Evolutionary conservation across 2,888 invertebrate species (phyloP).

Genomic region (Hartigia nigra): DNA sequence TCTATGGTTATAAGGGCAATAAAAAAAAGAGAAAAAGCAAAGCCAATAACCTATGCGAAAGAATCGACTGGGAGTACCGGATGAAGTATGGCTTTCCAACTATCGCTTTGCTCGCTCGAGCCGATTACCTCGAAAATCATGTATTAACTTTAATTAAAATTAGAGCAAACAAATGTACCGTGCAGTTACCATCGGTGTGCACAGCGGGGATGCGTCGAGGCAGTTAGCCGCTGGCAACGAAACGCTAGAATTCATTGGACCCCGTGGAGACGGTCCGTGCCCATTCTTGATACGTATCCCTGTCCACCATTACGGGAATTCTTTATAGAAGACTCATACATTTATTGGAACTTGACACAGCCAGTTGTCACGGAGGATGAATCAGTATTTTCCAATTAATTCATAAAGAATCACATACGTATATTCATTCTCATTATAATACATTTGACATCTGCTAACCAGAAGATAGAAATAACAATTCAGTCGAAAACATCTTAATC

Average conservation of each 20-base stretch:
- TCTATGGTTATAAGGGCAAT: background rate
- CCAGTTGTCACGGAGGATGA: background rate
- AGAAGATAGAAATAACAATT: background rate
- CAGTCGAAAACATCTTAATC: background rate
- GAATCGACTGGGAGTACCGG: background rate
- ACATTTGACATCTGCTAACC: background rate
- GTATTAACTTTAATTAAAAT: conserved; percentile 57
- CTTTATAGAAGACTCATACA: conserved; percentile 27
- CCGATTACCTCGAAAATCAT: conserved; percentile 44
- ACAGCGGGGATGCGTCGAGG: conserved; percentile 50
- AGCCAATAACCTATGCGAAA: background rate
- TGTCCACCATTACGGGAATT: conserved; percentile 25
- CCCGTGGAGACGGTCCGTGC: conserved; percentile 31
- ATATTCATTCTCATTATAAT: background rate
- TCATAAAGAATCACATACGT: background rate
- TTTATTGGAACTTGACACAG: conserved; percentile 33
- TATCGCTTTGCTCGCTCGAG: conserved; percentile 20
- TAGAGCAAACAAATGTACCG: conserved; percentile 50
- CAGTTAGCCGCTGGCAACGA: conserved; percentile 39
- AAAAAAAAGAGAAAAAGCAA: background rate
- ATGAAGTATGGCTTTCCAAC: background rate
- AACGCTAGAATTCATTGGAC: conserved; percentile 45
- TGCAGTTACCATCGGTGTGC: conserved; percentile 29
- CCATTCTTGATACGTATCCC: conserved; percentile 23
- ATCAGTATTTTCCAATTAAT: background rate